Base-by-base conservation (phyloP, 2,888 invertebrate species). In the Tiliacea citrago region DNA sequence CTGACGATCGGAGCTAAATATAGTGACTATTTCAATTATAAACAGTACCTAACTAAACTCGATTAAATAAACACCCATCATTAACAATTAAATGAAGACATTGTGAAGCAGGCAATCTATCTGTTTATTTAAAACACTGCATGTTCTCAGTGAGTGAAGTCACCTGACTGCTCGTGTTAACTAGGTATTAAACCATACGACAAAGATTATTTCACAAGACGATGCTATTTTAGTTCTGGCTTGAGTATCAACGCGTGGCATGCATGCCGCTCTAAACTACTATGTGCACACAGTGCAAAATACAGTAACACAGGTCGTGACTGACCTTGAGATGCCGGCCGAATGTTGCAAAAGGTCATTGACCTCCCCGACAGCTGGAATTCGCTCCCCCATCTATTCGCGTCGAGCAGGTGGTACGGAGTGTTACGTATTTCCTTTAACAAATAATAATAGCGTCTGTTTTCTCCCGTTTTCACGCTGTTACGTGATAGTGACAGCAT, bases 201-300 rank as follows among this genome's bases (percentile, higher is more conserved):
- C 81, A 82, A 79, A 81, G 82, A 79, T 85, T 78, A 92, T 92
- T 91, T 91, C 92, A 89, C 92, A 92, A 92, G 94, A 93, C 92
- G 91, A 82, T 82, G 92, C 95, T 95, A 95, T 95, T 95, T 95
- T 90, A 85, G 94, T 93, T 89, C 94, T 95, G 94, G 95, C 94
- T 90, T 87, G 85, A 88, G 90, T 88, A 88, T 89, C 89, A 87
- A 89, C 90, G 85, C 89, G 79, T 79, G 67, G 79, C 81, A 83
- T 78, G 77, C 77, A 82, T 79, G 87, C 88, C 90, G 77, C 88
- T 86, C 84, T 79, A 80, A 87, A 75, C 81, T 69, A 81, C 84
- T 84, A 80, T 88, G 86, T 86, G 84, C 87, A 87, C 82, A 82
- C 75, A 79, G 76, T 85, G 82, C 80, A 86, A 84, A 77, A 79